phyloP scores from a whole-genome alignment of 2,113 vertebrate species.

The Grallaria varia region DNA sequence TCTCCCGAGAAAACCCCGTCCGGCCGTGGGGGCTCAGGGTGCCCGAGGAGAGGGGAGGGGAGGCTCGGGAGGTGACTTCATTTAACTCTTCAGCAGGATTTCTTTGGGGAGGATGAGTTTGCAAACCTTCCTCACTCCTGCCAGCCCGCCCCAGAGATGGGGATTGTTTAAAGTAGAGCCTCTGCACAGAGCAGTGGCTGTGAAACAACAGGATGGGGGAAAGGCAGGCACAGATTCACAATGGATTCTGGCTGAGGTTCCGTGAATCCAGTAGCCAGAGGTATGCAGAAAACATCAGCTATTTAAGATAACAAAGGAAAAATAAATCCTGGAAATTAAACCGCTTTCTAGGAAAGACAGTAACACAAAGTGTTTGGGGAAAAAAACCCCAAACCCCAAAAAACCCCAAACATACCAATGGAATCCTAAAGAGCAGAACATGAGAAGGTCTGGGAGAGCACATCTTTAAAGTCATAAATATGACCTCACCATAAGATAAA shows the following conservation, averaged over 20 bases:
- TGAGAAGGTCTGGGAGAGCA: neutral
- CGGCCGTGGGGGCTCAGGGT: neutral
- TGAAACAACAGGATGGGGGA: neutral
- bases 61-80: constrained; percentile 10
- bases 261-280: neutral
- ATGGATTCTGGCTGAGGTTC: neutral
- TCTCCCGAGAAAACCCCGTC: constrained; percentile 48
- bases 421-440: neutral
- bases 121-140: neutral
- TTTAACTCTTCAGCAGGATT: neutral
- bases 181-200: neutral
- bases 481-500: neutral
- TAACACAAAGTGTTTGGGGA: neutral
- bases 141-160: neutral
- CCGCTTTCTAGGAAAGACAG: neutral
- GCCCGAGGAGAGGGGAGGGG: neutral
- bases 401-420: neutral
- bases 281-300: neutral
- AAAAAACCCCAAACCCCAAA: neutral
- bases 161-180: neutral
- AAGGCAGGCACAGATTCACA: neutral
- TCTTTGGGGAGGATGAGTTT: neutral
- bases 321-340: constrained; percentile 14
- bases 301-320: neutral
- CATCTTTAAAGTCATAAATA: neutral